These are phyloP conservation scores for Pheosia gnoma DNA, from an alignment of 2,888 invertebrate genomes.

Conservation along the genomic window DNA sequence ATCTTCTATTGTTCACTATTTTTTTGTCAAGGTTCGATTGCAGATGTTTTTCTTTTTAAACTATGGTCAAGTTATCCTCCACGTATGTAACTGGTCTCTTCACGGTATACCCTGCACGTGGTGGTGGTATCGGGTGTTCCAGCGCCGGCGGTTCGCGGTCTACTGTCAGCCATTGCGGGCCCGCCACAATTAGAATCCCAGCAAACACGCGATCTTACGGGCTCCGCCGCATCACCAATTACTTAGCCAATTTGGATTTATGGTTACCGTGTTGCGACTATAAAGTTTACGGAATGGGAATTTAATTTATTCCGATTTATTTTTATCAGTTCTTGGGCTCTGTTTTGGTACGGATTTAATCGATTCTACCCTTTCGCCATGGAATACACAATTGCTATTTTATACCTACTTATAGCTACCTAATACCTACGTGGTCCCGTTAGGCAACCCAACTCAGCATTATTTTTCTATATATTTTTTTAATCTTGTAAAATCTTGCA, in stretches of 20 bases:
- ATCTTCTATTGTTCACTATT: background rate
- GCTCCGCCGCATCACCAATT: conserved; percentile 6
- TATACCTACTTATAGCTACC: too few relatives aligned
- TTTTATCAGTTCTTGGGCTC: background rate
- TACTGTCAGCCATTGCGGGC: conserved; percentile 5
- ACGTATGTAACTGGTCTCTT: background rate
- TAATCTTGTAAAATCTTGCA: too few relatives aligned
- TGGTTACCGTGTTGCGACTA: background rate
- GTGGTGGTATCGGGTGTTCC: conserved; percentile 5
- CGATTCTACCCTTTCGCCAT: background rate
- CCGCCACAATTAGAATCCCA: conserved; percentile 7
- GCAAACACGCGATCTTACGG: conserved; percentile 6
- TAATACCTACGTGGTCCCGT: too few relatives aligned
- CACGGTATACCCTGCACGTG: background rate
- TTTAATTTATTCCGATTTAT: conserved; percentile 4
- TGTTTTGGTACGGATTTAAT: background rate
- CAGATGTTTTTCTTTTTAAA: too few relatives aligned
- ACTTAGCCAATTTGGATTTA: conserved; percentile 8
- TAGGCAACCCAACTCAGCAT: too few relatives aligned
- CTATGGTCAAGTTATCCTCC: background rate
- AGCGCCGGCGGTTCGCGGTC: conserved; percentile 6
- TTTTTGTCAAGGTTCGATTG: background rate
- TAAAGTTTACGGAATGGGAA: conserved; percentile 3
- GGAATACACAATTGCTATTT: too few relatives aligned
- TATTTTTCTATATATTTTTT: too few relatives aligned